phyloP scores from a whole-genome alignment of 2,888 invertebrate genomes.

The Drosophila mimica region DNA sequence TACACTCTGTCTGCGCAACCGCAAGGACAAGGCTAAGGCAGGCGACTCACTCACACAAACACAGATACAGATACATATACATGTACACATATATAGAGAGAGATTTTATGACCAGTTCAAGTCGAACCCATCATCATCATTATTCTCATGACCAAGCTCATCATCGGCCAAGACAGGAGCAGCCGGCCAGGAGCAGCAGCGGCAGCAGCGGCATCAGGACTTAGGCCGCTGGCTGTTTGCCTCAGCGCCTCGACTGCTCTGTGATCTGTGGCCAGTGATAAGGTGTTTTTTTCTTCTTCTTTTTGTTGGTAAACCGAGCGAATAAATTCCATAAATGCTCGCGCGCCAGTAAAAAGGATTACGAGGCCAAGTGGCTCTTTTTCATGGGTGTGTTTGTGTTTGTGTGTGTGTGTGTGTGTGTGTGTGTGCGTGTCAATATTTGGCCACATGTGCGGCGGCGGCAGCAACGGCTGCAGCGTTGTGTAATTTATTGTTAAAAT shows the following conservation, averaged over 20 bases:
- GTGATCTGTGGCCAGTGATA: slow-evolving; percentile 72
- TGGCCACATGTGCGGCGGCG: slow-evolving; percentile 53
- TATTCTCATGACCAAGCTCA: slow-evolving; percentile 24
- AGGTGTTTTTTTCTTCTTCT: slow-evolving; percentile 34
- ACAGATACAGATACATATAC: slow-evolving; percentile 4
- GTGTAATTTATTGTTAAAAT: slow-evolving; percentile 77
- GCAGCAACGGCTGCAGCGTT: slow-evolving; percentile 57
- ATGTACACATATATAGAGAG: neutral
- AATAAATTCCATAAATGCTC: slow-evolving; percentile 77
- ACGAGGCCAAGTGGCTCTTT: slow-evolving; percentile 50
- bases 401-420: slow-evolving; percentile 42
- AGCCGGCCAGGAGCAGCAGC: slow-evolving; percentile 26
- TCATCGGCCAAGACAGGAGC: slow-evolving; percentile 43
- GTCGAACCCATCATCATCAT: slow-evolving; percentile 75
- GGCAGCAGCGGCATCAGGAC: slow-evolving; percentile 40
- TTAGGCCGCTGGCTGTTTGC: slow-evolving; percentile 56
- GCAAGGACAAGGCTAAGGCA: slow-evolving; percentile 65
- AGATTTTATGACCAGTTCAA: slow-evolving; percentile 72
- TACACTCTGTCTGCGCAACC: slow-evolving; percentile 65
- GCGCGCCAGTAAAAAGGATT: slow-evolving; percentile 66
- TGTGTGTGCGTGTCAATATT: slow-evolving; percentile 62
- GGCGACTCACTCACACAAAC: slow-evolving; percentile 1
- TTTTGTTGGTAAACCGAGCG: slow-evolving; percentile 33
- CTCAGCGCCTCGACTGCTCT: slow-evolving; percentile 25
- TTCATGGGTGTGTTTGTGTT: slow-evolving; percentile 10